phyloP scores from a whole-genome alignment of 2,888 invertebrate species.

The Andricus curvator region DNA sequence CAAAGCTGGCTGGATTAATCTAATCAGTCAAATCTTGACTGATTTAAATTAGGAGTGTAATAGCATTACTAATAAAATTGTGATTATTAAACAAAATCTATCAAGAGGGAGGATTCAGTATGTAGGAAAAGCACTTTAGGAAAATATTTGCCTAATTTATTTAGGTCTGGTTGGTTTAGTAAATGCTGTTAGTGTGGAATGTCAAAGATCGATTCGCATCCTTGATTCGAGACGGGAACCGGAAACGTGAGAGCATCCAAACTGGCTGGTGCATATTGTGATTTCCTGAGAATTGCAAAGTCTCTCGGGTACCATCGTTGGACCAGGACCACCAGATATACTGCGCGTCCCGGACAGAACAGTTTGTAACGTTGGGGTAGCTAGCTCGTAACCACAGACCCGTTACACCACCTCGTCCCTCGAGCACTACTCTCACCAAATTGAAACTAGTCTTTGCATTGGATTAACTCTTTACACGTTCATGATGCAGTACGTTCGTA shows the following conservation, averaged over 20 bases:
- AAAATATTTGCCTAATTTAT: slow-evolving; percentile 1
- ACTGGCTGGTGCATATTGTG: slow-evolving; percentile 59
- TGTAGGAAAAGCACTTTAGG: not conserved
- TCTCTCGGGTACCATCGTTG: slow-evolving; percentile 70
- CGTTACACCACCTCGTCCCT: slow-evolving; percentile 62
- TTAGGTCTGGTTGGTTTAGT: not conserved
- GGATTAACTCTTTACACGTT: slow-evolving; percentile 70
- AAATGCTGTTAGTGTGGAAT: not conserved
- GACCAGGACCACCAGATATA: slow-evolving; percentile 62
- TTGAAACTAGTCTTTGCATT: slow-evolving; percentile 75
- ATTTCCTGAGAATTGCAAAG: slow-evolving; percentile 67
- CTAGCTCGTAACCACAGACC: slow-evolving; percentile 60
- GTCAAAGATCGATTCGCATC: slow-evolving; percentile 16
- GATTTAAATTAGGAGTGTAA: too few species aligned
- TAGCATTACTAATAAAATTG: too few species aligned
- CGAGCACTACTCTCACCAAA: slow-evolving; percentile 69
- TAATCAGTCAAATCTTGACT: too few species aligned
- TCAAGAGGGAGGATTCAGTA: too few species aligned
- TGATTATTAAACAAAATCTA: too few species aligned
- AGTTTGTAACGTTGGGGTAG: slow-evolving; percentile 57
- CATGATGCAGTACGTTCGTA: slow-evolving; percentile 48
- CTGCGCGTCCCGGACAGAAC: slow-evolving; percentile 53
- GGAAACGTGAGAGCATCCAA: not conserved
- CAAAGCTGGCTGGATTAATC: too few species aligned
- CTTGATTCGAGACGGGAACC: not conserved